phyloP scores from a whole-genome alignment of 2,888 invertebrate species.

The Meiosimyza decipiens region DNA sequence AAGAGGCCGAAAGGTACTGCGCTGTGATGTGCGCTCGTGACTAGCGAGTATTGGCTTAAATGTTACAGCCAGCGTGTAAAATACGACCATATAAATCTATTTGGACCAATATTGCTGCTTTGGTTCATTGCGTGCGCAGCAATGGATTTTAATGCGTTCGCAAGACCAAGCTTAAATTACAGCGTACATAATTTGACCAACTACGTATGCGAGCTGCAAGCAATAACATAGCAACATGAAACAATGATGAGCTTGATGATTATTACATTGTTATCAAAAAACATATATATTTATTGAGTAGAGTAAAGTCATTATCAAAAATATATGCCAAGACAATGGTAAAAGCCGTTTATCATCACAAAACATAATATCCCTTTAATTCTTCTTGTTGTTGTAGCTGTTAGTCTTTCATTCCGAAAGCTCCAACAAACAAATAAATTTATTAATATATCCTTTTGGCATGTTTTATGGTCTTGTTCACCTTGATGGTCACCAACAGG shows the following conservation, averaged over 20 bases:
- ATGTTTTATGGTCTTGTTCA: slow-evolving; percentile 37
- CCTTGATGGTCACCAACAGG: slow-evolving; percentile 31
- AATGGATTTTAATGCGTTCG: slow-evolving; percentile 22
- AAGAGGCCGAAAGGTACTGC: neutral
- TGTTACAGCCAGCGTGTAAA: slow-evolving; percentile 46
- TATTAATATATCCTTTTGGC: slow-evolving; percentile 35
- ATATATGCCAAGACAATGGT: neutral
- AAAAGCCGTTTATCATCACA: slow-evolving; percentile 26
- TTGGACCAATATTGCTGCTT: slow-evolving; percentile 36
- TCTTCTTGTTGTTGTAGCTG: slow-evolving; percentile 12
- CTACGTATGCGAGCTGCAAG: too few relatives aligned
- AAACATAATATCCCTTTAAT: neutral
- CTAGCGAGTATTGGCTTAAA: slow-evolving; percentile 26
- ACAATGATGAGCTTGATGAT: too few relatives aligned
- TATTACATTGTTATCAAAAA: too few relatives aligned
- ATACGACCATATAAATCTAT: slow-evolving; percentile 58
- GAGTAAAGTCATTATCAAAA: too few relatives aligned
- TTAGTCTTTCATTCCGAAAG: slow-evolving; percentile 13
- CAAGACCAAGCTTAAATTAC: slow-evolving; percentile 15
- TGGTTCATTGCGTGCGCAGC: slow-evolving; percentile 29
- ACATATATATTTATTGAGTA: too few relatives aligned
- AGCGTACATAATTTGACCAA: too few relatives aligned
- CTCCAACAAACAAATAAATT: slow-evolving; percentile 33
- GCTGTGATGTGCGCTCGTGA: neutral
- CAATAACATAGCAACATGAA: too few relatives aligned